Conservation (phyloP, 2,888 invertebrate species). For the Mechanitis messenoides region DNA sequence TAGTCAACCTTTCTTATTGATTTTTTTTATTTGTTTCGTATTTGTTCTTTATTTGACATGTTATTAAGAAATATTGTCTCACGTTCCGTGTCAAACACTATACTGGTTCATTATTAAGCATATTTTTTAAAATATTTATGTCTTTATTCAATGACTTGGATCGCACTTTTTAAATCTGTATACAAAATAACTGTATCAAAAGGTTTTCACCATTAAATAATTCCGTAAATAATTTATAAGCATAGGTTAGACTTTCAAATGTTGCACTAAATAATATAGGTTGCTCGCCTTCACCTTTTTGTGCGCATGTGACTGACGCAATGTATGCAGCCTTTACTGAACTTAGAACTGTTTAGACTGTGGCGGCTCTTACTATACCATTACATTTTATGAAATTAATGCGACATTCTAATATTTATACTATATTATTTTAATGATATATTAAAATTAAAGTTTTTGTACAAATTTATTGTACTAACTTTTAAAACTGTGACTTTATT, state of each 20-base stretch:
- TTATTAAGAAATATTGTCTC: no score
- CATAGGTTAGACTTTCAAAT: conserved; percentile 24
- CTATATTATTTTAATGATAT: background rate
- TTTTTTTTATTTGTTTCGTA: no score
- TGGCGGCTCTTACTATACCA: background rate
- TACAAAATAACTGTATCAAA: no score
- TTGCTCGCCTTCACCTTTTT: conserved; percentile 26
- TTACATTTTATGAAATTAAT: background rate
- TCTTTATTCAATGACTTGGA: no score
- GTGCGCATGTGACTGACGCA: conserved; percentile 16
- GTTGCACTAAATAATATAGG: conserved; percentile 21
- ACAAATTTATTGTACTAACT: no score
- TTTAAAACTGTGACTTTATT: no score
- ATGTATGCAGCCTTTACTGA: conserved; percentile 6
- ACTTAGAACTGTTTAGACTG: background rate
- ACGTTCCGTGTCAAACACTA: no score
- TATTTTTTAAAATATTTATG: no score
- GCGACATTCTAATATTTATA: background rate
- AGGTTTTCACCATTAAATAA: background rate
- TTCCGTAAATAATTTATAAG: background rate
- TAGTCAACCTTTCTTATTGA: no score
- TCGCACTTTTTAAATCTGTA: no score
- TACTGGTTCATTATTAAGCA: no score
- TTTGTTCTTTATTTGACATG: no score
- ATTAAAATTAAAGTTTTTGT: background rate